A percentile compares a stretch with the other conserved stretches of the same genome.
Evolutionary conservation across 1,140 invertebrate species (phyloP).

Genomic region (Dryas iulia): DNA sequence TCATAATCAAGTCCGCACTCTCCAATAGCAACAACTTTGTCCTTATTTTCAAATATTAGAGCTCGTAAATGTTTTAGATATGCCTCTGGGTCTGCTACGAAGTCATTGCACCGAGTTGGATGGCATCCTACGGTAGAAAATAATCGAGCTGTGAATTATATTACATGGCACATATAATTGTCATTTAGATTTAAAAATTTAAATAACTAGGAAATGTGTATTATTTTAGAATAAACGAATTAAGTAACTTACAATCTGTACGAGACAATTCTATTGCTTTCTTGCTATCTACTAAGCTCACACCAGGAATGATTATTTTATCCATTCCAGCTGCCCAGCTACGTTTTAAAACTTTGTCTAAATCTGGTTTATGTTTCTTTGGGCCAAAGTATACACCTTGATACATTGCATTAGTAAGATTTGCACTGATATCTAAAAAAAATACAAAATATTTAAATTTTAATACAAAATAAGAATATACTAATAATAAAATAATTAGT

Average conservation of each 20-base stretch:
- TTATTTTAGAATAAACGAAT: too few relatives aligned
- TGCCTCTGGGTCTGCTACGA: slow-evolving; percentile 85
- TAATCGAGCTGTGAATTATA: slow-evolving; percentile 84
- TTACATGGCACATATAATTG: background rate
- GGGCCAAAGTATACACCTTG: slow-evolving; percentile 91
- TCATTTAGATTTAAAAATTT: background rate
- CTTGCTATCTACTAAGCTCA: slow-evolving; percentile 88
- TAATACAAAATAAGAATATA: background rate
- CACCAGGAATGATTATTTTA: slow-evolving; percentile 95
- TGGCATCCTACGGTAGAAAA: slow-evolving; percentile 96
- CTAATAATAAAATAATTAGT: background rate
- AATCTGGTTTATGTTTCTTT: slow-evolving; percentile 92
- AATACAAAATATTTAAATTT: background rate
- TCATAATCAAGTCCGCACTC: slow-evolving; percentile 98
- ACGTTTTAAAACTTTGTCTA: slow-evolving; percentile 87
- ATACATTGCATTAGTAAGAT: slow-evolving; percentile 95
- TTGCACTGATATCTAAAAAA: slow-evolving; percentile 92
- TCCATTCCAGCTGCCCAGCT: slow-evolving; percentile 89
- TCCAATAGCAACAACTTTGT: slow-evolving; percentile 94
- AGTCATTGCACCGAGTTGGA: slow-evolving; percentile 94
- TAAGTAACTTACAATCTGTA: slow-evolving; percentile 84
- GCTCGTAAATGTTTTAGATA: slow-evolving; percentile 87
- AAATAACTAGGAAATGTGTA: background rate
- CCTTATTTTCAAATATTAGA: slow-evolving; percentile 84
- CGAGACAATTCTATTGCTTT: slow-evolving; percentile 88